phyloP scores from a whole-genome alignment of 2,888 invertebrate genomes.

The Tuberolachnus salignus region DNA sequence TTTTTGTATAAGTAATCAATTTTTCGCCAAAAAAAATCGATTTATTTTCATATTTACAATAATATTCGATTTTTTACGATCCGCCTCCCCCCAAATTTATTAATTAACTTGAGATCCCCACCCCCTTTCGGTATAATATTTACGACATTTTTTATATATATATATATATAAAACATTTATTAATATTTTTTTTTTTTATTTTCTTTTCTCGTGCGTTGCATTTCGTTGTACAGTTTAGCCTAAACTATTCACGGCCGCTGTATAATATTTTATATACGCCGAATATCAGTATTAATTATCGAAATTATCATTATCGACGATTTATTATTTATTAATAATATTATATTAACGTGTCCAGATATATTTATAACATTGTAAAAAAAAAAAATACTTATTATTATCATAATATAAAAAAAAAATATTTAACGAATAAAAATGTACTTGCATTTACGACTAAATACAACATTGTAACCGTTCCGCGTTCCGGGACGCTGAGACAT shows the following conservation, averaged over 20 bases:
- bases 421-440: conserved; percentile 40
- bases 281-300: conserved; percentile 42
- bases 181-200: background rate
- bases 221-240: conserved; percentile 19
- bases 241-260: background rate
- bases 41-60: conserved; percentile 46
- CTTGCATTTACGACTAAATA: conserved; percentile 35
- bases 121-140: too few species aligned
- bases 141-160: too few species aligned
- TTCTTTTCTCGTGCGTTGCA: background rate
- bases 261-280: background rate
- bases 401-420: conserved; percentile 37
- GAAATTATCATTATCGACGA: conserved; percentile 15
- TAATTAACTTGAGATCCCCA: background rate
- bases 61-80: conserved; percentile 18
- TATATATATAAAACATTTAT: background rate
- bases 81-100: background rate
- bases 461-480: too few species aligned
- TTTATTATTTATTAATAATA: background rate
- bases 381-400: conserved; percentile 29
- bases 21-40: conserved; percentile 17
- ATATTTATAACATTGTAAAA: conserved; percentile 48
- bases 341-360: conserved; percentile 23
- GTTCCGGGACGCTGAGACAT: too few species aligned
- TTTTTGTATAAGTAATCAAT: background rate